Conservation (phyloP, 2,888 invertebrate genomes). For the Tetrapedia diversipes region DNA sequence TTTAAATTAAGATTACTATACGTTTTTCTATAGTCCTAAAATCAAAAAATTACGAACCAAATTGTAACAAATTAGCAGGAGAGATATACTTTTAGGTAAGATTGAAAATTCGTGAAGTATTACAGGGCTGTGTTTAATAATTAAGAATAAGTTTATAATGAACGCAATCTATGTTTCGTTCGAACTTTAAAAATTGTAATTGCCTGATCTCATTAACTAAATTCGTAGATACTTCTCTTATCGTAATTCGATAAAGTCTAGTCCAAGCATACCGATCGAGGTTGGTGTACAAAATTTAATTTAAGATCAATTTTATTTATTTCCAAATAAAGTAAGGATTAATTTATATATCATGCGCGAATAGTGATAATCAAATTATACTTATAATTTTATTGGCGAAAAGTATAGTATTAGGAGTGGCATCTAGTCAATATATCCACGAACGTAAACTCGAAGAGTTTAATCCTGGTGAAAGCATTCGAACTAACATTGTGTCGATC, state of each 20-base stretch:
- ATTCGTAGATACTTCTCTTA: background rate
- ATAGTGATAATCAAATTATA: conserved; percentile 1
- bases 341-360: background rate
- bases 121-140: conserved; percentile 71
- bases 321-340: background rate
- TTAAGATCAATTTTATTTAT: background rate
- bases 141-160: conserved; percentile 26
- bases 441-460: conserved; percentile 75
- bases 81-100: background rate
- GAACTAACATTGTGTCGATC: background rate
- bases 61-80: conserved; percentile 4
- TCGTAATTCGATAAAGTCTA: background rate
- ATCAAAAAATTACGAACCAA: background rate
- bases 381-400: conserved; percentile 27
- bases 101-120: conserved; percentile 54
- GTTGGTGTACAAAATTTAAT: background rate
- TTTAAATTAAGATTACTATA: conserved; percentile 16
- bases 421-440: conserved; percentile 76
- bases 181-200: conserved; percentile 42
- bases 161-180: background rate
- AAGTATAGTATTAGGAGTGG: conserved; percentile 72
- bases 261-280: background rate
- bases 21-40: background rate
- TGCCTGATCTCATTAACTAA: conserved; percentile 32
- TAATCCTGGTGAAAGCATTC: conserved; percentile 12